These are phyloP conservation scores for Mustela lutreola DNA, from an alignment of 2,113 vertebrate genomes.

Conservation along the genomic window DNA sequence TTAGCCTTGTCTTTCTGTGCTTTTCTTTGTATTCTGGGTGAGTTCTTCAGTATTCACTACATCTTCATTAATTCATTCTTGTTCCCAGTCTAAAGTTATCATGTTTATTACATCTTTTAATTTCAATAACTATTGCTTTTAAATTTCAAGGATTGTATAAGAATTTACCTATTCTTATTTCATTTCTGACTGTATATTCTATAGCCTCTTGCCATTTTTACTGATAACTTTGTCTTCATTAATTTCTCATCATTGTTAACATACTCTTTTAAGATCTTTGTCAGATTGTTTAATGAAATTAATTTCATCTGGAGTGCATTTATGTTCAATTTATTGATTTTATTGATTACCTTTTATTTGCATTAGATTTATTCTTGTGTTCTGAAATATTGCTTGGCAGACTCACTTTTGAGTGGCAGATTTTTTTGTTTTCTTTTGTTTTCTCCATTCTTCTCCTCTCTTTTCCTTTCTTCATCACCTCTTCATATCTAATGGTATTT, in stretches of 20 bases:
- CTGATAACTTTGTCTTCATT: background rate
- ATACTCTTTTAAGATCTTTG: slow-evolving; percentile 31
- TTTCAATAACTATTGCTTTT: background rate
- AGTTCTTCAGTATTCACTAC: background rate
- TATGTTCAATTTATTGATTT: background rate
- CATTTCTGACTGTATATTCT: background rate
- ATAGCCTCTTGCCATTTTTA: background rate
- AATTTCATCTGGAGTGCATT: background rate
- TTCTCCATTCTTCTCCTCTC: background rate
- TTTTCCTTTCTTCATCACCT: background rate
- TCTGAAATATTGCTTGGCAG: background rate
- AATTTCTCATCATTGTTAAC: background rate
- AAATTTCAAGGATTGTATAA: background rate
- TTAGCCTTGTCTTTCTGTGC: background rate
- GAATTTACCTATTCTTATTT: background rate
- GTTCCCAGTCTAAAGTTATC: background rate
- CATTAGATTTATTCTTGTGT: background rate
- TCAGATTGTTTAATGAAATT: slow-evolving; percentile 2
- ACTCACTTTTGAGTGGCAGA: background rate
- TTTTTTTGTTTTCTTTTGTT: background rate
- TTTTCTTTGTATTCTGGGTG: background rate
- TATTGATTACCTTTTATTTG: background rate
- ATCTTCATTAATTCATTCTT: slow-evolving; percentile 32
- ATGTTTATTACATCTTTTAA: background rate
- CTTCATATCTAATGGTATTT: background rate